Evolutionary conservation across 2,113 vertebrate genomes (phyloP), one percentile per base, ranked within the genome.

Genomic region (Channa argus): DNA sequence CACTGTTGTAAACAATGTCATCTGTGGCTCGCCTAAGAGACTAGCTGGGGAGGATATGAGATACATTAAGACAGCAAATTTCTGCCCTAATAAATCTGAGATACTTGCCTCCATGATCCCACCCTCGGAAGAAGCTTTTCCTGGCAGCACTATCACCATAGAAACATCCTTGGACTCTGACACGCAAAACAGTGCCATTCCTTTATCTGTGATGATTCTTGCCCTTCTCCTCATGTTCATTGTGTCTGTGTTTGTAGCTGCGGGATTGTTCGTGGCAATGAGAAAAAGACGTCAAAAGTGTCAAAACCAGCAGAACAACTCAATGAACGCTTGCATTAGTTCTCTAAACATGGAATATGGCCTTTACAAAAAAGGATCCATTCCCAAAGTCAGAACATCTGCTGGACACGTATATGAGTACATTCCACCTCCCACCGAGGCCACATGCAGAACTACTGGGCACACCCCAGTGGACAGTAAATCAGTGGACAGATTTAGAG

Each of bases 311-410:
- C 96, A 95, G 70, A 91, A 96, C 60, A 96, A 95, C 88, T 94
- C 96, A 37, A 96, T 97, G 92, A 97, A 97, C 51, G 96, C 97
- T 34, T 96, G 96, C 90, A 96, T 97, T 52, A 97, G 96, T 88
- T 98, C 97, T 36, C 96, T 98, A 83, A 97, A 98, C 87, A 95
- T 97, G 93, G 96, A 98, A 83, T 98, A 97, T 71, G 96, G 96
- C 54, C 94, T 97, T 9, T 98, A 98, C 89, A 93, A 95, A 82
- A 96, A 96, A 80, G 89, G 93, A 38, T 88, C 94, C 10, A 90
- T 95, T 73, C 95, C 96, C 63, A 98, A 97, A 90, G 95, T 96
- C 72, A 95, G 96, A 86, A 96, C 95, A 4, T 96, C 96, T 1
- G 96, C 95, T 0, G 96, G 97, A 55, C 97, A 98, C 51, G 94